phyloP scores from a whole-genome alignment of 37 sponge, comb jelly and placozoan genomes.

The Halisarca cf. caerulea region DNA sequence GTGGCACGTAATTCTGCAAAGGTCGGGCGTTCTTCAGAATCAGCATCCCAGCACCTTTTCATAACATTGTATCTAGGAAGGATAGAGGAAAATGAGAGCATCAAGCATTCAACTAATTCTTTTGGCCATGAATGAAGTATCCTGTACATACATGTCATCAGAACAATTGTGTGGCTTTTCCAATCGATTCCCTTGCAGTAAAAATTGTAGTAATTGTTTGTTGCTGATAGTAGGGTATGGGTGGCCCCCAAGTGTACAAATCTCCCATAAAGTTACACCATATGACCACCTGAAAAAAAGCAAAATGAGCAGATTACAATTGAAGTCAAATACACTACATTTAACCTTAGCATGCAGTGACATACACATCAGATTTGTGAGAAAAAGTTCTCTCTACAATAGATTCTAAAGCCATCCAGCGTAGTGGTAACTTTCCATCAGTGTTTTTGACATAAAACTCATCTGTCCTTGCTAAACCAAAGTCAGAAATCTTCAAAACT shows the following conservation, averaged over 20 bases:
- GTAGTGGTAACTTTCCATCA: constrained; percentile 65
- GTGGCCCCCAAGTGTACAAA: constrained; percentile 51
- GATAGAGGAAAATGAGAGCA: not conserved
- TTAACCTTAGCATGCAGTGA: not conserved
- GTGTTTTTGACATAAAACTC: constrained; percentile 25
- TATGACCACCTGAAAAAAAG: constrained; percentile 67
- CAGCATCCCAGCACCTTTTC: constrained; percentile 61
- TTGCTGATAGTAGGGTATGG: constrained; percentile 38
- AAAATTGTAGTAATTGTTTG: constrained; percentile 40
- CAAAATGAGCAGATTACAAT: not conserved
- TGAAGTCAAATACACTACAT: too few relatives aligned
- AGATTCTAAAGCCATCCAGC: constrained; percentile 88
- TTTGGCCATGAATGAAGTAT: too few relatives aligned
- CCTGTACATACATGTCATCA: constrained; percentile 52
- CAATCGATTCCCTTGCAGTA: constrained; percentile 54
- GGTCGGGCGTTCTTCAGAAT: constrained; percentile 45
- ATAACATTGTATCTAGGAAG: constrained; percentile 51
- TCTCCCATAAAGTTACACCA: constrained; percentile 73
- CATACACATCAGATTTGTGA: constrained; percentile 82
- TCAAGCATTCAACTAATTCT: not conserved
- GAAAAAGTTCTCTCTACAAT: constrained; percentile 51
- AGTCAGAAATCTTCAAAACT: constrained; percentile 73
- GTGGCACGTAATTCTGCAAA: constrained; percentile 49
- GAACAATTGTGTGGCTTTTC: constrained; percentile 41
- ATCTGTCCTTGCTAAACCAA: constrained; percentile 69